Conservation (phyloP, 2,797 vertebrate species). For the Florisuga fusca region DNA sequence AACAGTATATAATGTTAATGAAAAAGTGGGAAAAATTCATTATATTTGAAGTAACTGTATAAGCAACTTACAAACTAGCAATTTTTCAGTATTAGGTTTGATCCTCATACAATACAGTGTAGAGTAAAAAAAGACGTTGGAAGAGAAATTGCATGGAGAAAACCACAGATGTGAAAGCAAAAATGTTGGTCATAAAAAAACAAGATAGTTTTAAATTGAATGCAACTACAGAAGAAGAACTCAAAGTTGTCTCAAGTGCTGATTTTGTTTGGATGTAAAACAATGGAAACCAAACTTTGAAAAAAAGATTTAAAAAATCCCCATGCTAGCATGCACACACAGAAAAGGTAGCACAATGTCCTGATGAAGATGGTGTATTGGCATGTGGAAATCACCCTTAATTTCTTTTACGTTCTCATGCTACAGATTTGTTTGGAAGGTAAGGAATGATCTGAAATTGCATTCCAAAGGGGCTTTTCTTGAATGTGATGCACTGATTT, state of each 20-base stretch:
- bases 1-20: conserved; percentile 62
- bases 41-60: conserved; percentile 36
- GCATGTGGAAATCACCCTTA: conserved; percentile 43
- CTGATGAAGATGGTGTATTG: conserved; percentile 28
- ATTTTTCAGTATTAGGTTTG: conserved; percentile 12
- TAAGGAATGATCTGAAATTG: conserved; percentile 66
- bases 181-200: conserved; percentile 36
- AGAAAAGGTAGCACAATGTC: conserved; percentile 50
- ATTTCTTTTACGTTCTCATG: conserved; percentile 70
- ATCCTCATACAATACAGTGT: not conserved
- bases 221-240: conserved; percentile 39
- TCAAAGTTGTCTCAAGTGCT: not conserved
- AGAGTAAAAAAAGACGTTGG: conserved; percentile 8
- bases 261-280: conserved; percentile 29
- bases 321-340: conserved; percentile 11
- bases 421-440: conserved; percentile 63
- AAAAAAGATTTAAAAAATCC: not conserved
- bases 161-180: conserved; percentile 50
- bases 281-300: conserved; percentile 24
- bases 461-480: conserved; percentile 75
- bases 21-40: conserved; percentile 36
- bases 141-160: conserved; percentile 32
- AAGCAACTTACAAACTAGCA: not conserved
- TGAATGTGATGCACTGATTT: conserved; percentile 90
- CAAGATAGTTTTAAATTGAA: conserved; percentile 36